Evolutionary conservation across 2,113 vertebrate species (phyloP).

Genomic region (Oryzias curvinotus): DNA sequence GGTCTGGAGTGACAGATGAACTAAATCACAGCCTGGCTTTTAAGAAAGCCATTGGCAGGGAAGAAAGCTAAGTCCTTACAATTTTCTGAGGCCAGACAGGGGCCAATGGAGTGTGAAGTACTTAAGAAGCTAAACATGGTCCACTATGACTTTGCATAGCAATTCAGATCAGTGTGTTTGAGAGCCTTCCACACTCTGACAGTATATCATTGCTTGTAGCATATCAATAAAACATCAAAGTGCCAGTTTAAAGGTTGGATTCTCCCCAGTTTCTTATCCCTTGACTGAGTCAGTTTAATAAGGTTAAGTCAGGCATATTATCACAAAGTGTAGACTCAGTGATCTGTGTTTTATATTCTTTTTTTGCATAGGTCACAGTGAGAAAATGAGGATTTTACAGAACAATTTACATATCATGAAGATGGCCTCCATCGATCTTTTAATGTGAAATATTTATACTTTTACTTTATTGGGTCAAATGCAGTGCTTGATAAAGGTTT

Average conservation of each 20-base stretch:
- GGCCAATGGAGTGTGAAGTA: slow-evolving; percentile 50
- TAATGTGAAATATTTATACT: too few relatives aligned
- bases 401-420: too few relatives aligned
- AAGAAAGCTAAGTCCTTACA: slow-evolving; percentile 54
- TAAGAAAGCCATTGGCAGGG: slow-evolving; percentile 53
- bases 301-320: slow-evolving; percentile 2
- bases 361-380: not conserved
- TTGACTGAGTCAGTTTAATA: slow-evolving; percentile 7
- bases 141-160: slow-evolving; percentile 51
- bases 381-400: too few relatives aligned
- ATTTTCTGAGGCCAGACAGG: slow-evolving; percentile 53
- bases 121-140: slow-evolving; percentile 61
- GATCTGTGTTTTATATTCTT: not conserved
- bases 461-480: too few relatives aligned
- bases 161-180: slow-evolving; percentile 44
- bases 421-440: too few relatives aligned
- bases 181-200: slow-evolving; percentile 27
- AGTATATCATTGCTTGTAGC: slow-evolving; percentile 17
- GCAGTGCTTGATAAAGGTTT: too few relatives aligned
- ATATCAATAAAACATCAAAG: slow-evolving; percentile 20
- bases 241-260: not conserved
- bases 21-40: slow-evolving; percentile 54
- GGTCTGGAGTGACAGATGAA: slow-evolving; percentile 62
- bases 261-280: slow-evolving; percentile 11
- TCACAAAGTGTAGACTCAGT: not conserved